A percentile compares a stretch with the other conserved stretches of the same genome.
phyloP scores from a whole-genome alignment of 2,888 invertebrate genomes.

The Poecilobothrus nobilitatus region DNA sequence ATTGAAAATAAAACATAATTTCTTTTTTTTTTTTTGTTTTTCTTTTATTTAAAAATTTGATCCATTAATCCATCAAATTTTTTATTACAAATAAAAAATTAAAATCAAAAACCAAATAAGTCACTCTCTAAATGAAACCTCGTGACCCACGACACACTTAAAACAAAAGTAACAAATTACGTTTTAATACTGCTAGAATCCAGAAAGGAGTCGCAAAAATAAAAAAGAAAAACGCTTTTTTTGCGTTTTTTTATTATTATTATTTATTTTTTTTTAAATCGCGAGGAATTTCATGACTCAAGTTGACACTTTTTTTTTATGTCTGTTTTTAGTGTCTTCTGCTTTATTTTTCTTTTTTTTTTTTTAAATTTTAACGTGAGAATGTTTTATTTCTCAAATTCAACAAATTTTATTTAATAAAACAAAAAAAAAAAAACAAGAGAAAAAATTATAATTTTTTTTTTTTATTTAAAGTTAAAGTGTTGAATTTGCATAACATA shows the following conservation, averaged over 20 bases:
- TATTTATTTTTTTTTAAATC: background rate
- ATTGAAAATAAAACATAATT: no score
- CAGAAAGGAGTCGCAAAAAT: background rate
- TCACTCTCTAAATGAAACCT: background rate
- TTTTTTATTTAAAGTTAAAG: background rate
- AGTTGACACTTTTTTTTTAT: constrained; percentile 9
- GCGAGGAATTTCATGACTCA: constrained; percentile 8
- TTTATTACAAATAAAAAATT: background rate
- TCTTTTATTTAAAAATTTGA: background rate
- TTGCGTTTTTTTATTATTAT: no score
- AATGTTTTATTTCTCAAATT: constrained; percentile 21
- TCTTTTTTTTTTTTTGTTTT: no score
- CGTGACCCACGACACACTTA: background rate
- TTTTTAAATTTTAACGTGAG: constrained; percentile 20
- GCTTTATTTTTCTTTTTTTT: constrained; percentile 15
- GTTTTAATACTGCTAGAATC: background rate
- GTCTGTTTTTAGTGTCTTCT: background rate
- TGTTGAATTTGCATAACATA: constrained; percentile 6
- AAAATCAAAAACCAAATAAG: no score
- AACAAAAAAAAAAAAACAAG: constrained; percentile 12
- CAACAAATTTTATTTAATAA: constrained; percentile 13
- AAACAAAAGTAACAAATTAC: background rate
- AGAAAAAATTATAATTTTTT: constrained; percentile 12
- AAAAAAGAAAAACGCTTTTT: background rate
- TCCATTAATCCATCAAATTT: background rate